These are phyloP conservation scores for Mimumesa dahlbomi DNA, from an alignment of 2,888 invertebrate genomes.

Conservation along the genomic window DNA sequence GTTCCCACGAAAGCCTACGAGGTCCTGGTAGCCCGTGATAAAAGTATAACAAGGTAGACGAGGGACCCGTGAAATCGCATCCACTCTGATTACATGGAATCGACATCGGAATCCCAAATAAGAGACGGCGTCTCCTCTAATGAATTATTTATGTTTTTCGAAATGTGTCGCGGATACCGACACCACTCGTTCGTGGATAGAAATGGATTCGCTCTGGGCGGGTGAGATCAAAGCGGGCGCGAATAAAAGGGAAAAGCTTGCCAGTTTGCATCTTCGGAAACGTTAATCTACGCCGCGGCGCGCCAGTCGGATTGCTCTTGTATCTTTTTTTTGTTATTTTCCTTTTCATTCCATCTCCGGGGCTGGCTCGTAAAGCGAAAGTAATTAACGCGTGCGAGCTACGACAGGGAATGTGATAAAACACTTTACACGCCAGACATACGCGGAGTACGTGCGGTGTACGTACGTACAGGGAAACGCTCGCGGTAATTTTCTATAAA, in stretches of 20 bases:
- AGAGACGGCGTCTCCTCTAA: slow-evolving; percentile 1
- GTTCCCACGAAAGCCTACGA: too few relatives aligned
- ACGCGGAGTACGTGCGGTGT: neutral
- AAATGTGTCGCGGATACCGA: slow-evolving; percentile 8
- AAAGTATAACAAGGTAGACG: too few relatives aligned
- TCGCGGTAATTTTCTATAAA: neutral
- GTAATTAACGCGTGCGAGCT: slow-evolving; percentile 60
- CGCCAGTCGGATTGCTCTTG: neutral
- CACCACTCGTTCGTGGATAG: slow-evolving; percentile 9
- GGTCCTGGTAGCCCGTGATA: too few relatives aligned
- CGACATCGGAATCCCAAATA: neutral
- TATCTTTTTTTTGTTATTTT: slow-evolving; percentile 17
- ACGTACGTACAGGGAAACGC: neutral
- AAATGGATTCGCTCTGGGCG: slow-evolving; percentile 31
- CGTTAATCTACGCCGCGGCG: slow-evolving; percentile 16
- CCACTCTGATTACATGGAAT: slow-evolving; percentile 13
- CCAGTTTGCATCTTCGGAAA: slow-evolving; percentile 28
- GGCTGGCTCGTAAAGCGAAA: slow-evolving; percentile 50
- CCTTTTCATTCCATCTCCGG: slow-evolving; percentile 17
- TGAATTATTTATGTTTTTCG: slow-evolving; percentile 37
- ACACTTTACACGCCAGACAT: slow-evolving; percentile 39
- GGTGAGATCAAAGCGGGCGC: slow-evolving; percentile 35
- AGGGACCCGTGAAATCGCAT: slow-evolving; percentile 11
- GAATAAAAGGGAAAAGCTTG: neutral
- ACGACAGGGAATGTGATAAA: slow-evolving; percentile 44